Evolutionary conservation across 2,797 vertebrate genomes (phyloP).

Genomic region (Onychomys leucogaster): DNA sequence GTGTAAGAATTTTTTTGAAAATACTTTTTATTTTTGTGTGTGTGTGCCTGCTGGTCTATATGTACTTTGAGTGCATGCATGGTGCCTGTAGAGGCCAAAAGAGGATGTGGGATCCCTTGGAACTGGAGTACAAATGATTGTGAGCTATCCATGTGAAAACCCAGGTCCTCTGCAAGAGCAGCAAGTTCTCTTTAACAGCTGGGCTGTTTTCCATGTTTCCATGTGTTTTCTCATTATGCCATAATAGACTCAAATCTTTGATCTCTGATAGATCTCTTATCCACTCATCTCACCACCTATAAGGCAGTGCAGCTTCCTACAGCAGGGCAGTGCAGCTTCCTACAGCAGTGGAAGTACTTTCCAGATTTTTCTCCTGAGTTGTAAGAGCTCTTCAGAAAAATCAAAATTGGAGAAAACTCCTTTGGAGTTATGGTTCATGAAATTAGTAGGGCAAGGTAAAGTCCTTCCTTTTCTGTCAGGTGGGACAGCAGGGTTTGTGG

Average conservation of each 20-base stretch:
- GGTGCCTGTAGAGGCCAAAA: neutral
- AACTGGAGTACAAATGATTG: neutral
- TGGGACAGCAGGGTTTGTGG: neutral
- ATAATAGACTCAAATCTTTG: neutral
- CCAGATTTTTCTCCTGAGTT: neutral
- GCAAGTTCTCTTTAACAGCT: neutral
- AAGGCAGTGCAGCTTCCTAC: neutral
- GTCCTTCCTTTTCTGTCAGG: neutral
- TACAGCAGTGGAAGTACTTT: fast-evolving
- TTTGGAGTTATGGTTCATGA: neutral
- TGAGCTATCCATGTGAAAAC: neutral
- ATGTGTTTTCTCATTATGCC: neutral
- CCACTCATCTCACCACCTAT: too few species aligned
- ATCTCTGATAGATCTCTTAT: neutral
- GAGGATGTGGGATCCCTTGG: too few species aligned
- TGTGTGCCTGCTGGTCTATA: neutral
- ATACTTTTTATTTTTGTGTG: neutral
- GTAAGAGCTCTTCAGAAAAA: neutral
- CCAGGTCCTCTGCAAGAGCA: neutral
- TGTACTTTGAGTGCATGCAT: neutral
- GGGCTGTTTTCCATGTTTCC: neutral
- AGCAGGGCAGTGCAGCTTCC: neutral
- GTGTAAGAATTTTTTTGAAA: neutral
- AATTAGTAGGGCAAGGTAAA: neutral
- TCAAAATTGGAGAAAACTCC: neutral